Conservation (phyloP, 2,888 invertebrate species). For the Cremastinae sp. region DNA sequence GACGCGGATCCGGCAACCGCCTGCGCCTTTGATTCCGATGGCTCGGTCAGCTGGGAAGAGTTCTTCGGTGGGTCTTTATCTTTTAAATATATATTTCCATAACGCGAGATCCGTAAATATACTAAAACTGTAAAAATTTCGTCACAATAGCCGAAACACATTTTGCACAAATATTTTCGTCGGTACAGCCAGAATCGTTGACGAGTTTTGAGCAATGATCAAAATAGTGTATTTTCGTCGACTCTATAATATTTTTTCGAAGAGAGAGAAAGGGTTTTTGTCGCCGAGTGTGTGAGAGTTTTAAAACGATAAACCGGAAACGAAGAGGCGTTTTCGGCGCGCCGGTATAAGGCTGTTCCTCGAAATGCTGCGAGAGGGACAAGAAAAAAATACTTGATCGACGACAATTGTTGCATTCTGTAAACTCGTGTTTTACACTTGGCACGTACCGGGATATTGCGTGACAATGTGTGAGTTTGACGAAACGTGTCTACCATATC, state of each 20-base stretch:
- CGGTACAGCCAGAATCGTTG: too few relatives aligned
- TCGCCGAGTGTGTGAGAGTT: background rate
- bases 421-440: background rate
- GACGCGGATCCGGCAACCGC: constrained; percentile 75
- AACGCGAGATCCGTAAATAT: too few relatives aligned
- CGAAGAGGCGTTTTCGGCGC: constrained; percentile 37
- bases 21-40: constrained; percentile 84
- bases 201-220: too few relatives aligned
- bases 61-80: constrained; percentile 84
- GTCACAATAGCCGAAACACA: too few relatives aligned
- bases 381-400: constrained; percentile 12
- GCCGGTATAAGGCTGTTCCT: constrained; percentile 28
- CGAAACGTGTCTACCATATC: constrained; percentile 31
- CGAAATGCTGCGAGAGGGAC: background rate
- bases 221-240: too few relatives aligned
- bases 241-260: too few relatives aligned
- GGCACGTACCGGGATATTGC: constrained; percentile 42
- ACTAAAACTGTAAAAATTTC: too few relatives aligned
- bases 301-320: constrained; percentile 31
- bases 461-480: constrained; percentile 30
- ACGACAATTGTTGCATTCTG: constrained; percentile 35
- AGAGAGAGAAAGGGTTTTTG: constrained; percentile 7
- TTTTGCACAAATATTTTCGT: too few relatives aligned
- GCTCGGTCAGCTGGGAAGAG: constrained; percentile 88
- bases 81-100: background rate